Evolutionary conservation across 2,797 vertebrate species (phyloP).

Genomic region (Staurois parvus): DNA sequence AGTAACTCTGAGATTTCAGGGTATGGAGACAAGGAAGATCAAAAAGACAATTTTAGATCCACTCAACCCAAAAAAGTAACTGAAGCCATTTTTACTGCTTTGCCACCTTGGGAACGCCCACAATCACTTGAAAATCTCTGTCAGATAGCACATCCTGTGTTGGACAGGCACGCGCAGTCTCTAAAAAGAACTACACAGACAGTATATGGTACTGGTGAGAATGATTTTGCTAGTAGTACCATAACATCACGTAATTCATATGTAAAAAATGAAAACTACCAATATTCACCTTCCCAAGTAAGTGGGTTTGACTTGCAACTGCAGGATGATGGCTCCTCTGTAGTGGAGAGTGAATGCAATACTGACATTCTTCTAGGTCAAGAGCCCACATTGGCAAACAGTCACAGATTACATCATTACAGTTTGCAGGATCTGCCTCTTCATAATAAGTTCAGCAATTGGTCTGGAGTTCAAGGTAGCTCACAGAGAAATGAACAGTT

Average conservation of each 20-base stretch:
- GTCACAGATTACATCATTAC: constrained; percentile 62
- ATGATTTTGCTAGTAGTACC: constrained; percentile 3
- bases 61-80: neutral
- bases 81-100: constrained; percentile 55
- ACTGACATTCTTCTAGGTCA: constrained; percentile 84
- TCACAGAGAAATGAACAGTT: constrained; percentile 57
- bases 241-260: constrained; percentile 21
- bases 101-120: constrained; percentile 24
- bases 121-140: constrained; percentile 47
- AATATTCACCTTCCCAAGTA: constrained; percentile 59
- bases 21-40: neutral
- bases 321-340: constrained; percentile 74
- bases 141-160: neutral
- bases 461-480: constrained; percentile 83
- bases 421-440: constrained; percentile 78
- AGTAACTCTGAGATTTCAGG: constrained; percentile 69
- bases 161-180: neutral
- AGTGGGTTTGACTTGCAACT: constrained; percentile 64
- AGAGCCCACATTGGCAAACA: constrained; percentile 64
- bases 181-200: constrained; percentile 38
- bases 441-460: constrained; percentile 93
- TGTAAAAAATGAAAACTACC: constrained; percentile 60
- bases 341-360: constrained; percentile 82
- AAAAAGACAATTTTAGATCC: constrained; percentile 43
- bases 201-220: neutral